Conservation (phyloP, 1,140 invertebrate species). For the Sweltsa coloradensis region DNA sequence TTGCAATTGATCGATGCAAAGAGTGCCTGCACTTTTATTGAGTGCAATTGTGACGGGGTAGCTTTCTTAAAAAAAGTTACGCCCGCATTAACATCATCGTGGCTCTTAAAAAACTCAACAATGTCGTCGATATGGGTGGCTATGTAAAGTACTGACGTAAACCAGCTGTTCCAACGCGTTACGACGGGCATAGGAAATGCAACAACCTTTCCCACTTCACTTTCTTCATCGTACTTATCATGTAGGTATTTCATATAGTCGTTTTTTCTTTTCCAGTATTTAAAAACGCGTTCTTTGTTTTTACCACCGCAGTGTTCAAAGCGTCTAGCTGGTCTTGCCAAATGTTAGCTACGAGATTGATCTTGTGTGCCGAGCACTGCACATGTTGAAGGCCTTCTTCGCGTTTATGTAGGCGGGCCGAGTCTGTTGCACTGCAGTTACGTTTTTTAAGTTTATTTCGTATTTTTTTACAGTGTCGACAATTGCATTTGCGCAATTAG, state of each 20-base stretch:
- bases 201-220: neutral
- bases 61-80: too few species aligned
- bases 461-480: too few species aligned
- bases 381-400: too few species aligned
- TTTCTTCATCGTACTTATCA: conserved; percentile 4
- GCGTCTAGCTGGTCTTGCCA: neutral
- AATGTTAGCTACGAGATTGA: conserved; percentile 8
- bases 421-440: too few species aligned
- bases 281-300: conserved; percentile 6
- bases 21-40: too few species aligned
- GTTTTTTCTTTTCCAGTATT: conserved; percentile 9
- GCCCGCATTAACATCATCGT: too few species aligned
- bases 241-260: conserved; percentile 7
- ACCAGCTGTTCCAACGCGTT: conserved; percentile 9
- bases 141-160: conserved; percentile 1
- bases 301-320: conserved; percentile 3
- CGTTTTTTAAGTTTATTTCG: too few species aligned
- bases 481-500: too few species aligned
- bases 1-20: too few species aligned
- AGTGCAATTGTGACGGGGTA: too few species aligned
- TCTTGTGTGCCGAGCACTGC: conserved; percentile 10
- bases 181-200: conserved; percentile 6
- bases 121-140: neutral
- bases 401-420: too few species aligned
- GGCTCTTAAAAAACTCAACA: too few species aligned